phyloP scores from a whole-genome alignment of 2,113 vertebrate species.

The Pterocles orientalis region DNA sequence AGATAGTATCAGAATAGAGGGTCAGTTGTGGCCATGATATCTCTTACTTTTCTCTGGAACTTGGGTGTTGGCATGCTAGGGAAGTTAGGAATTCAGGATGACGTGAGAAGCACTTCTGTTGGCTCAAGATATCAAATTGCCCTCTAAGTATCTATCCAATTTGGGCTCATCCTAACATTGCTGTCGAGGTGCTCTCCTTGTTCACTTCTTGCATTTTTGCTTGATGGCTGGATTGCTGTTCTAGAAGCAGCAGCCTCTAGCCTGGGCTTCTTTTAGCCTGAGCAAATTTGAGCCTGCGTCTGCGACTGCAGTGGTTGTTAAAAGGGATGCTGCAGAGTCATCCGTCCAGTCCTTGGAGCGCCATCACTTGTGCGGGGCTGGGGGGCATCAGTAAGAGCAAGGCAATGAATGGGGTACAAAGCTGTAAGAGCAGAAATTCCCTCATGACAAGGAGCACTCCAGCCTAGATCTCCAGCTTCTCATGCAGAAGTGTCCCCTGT shows the following conservation, averaged over 20 bases:
- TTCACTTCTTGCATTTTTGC: background rate
- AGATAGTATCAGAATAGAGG: no score
- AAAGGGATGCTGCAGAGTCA: background rate
- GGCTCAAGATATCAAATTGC: background rate
- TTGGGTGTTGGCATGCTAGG: background rate
- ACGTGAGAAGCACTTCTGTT: background rate
- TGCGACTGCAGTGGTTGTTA: background rate
- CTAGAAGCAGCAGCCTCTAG: background rate
- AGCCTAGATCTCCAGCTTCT: background rate
- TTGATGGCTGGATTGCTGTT: background rate
- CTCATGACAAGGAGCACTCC: background rate
- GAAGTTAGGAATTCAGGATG: background rate
- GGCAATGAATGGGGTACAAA: background rate
- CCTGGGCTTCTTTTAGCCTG: background rate
- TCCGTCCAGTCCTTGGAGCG: background rate
- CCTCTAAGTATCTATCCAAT: background rate
- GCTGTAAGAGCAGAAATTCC: background rate
- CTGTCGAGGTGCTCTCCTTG: rapidly evolving
- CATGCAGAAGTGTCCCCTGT: background rate
- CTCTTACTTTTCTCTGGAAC: background rate
- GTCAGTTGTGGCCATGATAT: rapidly evolving
- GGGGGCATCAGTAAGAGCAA: background rate
- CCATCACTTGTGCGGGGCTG: rapidly evolving
- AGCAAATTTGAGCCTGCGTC: background rate
- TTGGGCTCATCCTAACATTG: background rate